Evolutionary conservation across 2,113 vertebrate species (phyloP).

Genomic region (Recurvirostra avosetta): DNA sequence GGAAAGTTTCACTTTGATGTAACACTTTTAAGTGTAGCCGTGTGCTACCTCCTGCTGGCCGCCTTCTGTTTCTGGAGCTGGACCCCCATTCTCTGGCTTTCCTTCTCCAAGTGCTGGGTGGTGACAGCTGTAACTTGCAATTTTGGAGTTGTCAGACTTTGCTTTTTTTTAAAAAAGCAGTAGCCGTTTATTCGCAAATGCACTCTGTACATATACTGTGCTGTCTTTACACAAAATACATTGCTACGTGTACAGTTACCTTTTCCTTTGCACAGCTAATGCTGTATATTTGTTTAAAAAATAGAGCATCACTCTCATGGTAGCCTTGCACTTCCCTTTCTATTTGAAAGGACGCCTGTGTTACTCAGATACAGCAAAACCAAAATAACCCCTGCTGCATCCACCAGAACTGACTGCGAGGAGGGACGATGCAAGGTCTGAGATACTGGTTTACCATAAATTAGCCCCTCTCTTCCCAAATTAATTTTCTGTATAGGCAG

Average conservation of each 20-base stretch:
- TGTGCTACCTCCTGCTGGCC: not conserved
- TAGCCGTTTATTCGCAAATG: not conserved
- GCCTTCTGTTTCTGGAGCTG: not conserved
- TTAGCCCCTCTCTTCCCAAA: not conserved
- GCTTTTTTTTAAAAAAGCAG: not conserved
- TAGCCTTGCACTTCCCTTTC: not conserved
- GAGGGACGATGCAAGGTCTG: not conserved
- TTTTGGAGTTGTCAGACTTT: not conserved
- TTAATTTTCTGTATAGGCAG: not conserved
- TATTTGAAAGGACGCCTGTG: not conserved
- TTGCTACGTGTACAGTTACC: not conserved
- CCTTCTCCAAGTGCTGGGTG: not conserved
- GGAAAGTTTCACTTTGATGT: not conserved
- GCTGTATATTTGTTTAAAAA: not conserved
- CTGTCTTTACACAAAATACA: not conserved
- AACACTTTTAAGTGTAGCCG: rapidly evolving
- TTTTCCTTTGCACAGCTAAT: not conserved
- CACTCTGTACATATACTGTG: not conserved
- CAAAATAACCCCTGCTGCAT: rapidly evolving
- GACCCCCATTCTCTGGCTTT: not conserved
- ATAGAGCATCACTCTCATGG: not conserved
- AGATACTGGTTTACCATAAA: not conserved
- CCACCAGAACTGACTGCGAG: not conserved
- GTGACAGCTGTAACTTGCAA: not conserved
- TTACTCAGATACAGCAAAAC: not conserved